Conservation (phyloP, 2,113 vertebrate species). For the Spizaetus ornatus region DNA sequence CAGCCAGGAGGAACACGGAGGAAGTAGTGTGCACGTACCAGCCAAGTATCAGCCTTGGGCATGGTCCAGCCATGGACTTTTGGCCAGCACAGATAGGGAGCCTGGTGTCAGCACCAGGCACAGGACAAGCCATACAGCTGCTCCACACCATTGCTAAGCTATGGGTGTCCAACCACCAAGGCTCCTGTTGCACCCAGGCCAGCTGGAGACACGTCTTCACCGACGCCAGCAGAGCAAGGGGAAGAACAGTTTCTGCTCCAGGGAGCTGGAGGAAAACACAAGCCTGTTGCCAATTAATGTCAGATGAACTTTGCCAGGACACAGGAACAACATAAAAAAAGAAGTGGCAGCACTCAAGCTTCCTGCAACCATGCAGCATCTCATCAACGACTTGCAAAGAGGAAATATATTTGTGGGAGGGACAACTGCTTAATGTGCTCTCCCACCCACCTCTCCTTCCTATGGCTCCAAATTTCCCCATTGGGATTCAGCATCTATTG, state of each 20-base stretch:
- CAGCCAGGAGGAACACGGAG: not conserved
- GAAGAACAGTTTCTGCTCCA: not conserved
- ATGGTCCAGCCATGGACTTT: not conserved
- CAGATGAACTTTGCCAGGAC: not conserved
- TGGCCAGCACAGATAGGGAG: accelerated
- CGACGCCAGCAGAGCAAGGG: accelerated
- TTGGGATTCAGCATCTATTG: not conserved
- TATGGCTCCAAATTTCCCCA: not conserved
- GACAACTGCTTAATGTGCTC: not conserved
- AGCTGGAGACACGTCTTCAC: accelerated
- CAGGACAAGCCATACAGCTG: not conserved
- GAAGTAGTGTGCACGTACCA: accelerated
- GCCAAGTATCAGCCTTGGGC: not conserved
- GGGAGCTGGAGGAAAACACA: not conserved
- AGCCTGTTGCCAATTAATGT: not conserved
- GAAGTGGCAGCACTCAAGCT: not conserved
- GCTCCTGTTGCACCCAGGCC: not conserved
- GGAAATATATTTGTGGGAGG: not conserved
- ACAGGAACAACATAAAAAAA: not conserved
- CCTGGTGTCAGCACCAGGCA: not conserved
- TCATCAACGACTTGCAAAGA: not conserved
- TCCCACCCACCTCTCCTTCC: constrained; percentile 48
- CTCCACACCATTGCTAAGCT: not conserved
- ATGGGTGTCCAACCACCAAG: not conserved
- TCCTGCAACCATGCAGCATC: not conserved